These are phyloP conservation scores for Nothocercus nigrocapillus DNA, from an alignment of 2,113 vertebrate species.

Conservation along the genomic window DNA sequence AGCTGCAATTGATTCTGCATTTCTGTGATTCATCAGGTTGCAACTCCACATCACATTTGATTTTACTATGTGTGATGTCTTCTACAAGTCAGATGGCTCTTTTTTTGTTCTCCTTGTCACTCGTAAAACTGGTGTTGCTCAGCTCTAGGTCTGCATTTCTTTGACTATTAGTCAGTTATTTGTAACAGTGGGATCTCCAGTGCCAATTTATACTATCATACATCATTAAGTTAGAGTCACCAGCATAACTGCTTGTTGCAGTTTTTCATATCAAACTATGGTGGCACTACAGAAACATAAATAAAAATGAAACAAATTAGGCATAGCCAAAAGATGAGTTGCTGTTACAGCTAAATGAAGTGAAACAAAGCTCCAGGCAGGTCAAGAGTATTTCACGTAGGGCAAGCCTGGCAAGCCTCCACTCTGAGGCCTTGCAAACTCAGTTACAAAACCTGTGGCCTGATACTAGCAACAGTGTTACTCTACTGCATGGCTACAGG, in stretches of 20 bases:
- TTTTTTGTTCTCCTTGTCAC: not conserved
- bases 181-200: not conserved
- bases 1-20: too few relatives aligned
- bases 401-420: not conserved
- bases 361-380: not conserved
- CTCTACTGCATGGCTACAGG: not conserved
- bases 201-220: not conserved
- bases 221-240: not conserved
- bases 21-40: not conserved
- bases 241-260: not conserved
- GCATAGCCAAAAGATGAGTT: not conserved
- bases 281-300: not conserved
- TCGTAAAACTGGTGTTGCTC: not conserved
- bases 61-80: not conserved
- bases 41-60: not conserved
- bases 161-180: not conserved
- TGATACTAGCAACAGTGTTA: not conserved
- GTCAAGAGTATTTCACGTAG: not conserved
- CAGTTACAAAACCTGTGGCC: not conserved
- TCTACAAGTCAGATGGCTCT: not conserved
- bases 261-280: not conserved
- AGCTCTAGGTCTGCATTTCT: not conserved
- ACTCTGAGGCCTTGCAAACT: not conserved
- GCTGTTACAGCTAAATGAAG: not conserved
- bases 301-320: not conserved